Base-by-base conservation (phyloP, 2,113 vertebrate genomes). In the Protomyctophum bolini region DNA sequence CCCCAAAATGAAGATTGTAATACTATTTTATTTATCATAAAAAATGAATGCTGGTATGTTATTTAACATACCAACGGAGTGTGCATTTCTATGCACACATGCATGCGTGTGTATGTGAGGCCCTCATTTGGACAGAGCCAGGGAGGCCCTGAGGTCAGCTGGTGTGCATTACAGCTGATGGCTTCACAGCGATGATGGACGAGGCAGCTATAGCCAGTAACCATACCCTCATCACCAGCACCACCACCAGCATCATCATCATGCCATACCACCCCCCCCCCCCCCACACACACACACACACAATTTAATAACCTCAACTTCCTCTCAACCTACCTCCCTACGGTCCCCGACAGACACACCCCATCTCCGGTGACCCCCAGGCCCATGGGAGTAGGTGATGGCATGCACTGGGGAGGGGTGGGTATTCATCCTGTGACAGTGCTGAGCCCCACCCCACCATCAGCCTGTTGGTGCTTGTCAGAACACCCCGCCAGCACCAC, bases 111-210 rank as follows among this genome's bases (percentile, higher is more conserved):
- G 2, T 74, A 15, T 55, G 54, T 51, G 15, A 50, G 48, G 11
- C 4, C 10, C 46, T 29, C 46, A 63, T 41, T 58, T 11, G 59
- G 49, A 64, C 11, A 58, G 14, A 41, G 33, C 33, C 48, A 60
- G 14, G 52, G 70, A 57, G 75, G 54, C 78, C 62, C 61, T 6
- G 33, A 9, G 80, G 72, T 86, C 87, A 86, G 70, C 75, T 75
- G 84, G 81, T 84, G n/a, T 85, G 63, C 7, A 74, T 88, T 88
- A 89, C 87, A 87, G 67, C 73, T 80, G 83, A 89, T 90, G 83
- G 81, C 83, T 77, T 55, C 59, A 57, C 68, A 1, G 60, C 14
- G 84, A 79, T 89, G 89, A 90, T 73, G 64, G 86, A 89, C 73
- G 72, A 87, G 79, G 67, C 66, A 41, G 33, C 76, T 75, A 73